These are phyloP conservation scores for Lithophane semibrunnea DNA, from an alignment of 2,888 invertebrate genomes.

Conservation along the genomic window DNA sequence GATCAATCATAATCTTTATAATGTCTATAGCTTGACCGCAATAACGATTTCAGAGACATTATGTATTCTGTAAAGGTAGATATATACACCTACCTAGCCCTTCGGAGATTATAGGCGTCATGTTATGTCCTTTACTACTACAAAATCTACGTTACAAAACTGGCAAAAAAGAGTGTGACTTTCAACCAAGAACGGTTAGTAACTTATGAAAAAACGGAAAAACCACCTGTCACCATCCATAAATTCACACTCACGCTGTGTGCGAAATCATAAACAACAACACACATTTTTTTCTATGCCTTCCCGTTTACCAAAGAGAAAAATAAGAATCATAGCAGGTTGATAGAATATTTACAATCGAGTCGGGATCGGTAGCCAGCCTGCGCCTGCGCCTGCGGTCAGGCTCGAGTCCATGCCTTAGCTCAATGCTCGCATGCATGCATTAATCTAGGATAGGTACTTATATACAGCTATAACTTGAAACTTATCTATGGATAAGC, in stretches of 20 bases:
- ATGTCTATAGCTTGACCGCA: too few relatives aligned
- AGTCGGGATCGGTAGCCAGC: conserved; percentile 47
- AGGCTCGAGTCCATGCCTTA: conserved; percentile 32
- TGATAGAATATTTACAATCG: conserved; percentile 56
- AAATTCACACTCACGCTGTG: conserved; percentile 23
- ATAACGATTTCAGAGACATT: too few relatives aligned
- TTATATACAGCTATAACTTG: conserved; percentile 69
- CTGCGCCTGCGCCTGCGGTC: conserved; percentile 30
- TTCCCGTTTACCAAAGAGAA: conserved; percentile 10
- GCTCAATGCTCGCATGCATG: conserved; percentile 63
- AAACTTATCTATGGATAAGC: conserved; percentile 58
- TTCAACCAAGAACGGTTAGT: background rate
- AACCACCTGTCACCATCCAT: conserved; percentile 7
- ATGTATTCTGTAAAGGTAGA: too few relatives aligned
- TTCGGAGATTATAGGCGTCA: background rate
- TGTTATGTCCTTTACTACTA: background rate
- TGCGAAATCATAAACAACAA: conserved; percentile 35
- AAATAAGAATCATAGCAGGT: conserved; percentile 38
- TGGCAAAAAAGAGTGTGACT: background rate
- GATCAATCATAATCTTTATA: too few relatives aligned
- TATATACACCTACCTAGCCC: background rate
- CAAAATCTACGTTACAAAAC: background rate
- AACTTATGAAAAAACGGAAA: background rate
- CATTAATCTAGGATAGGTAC: conserved; percentile 74
- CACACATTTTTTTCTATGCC: background rate